Conservation (phyloP, 2,797 vertebrate species). For the Syngnathus rostellatus region DNA sequence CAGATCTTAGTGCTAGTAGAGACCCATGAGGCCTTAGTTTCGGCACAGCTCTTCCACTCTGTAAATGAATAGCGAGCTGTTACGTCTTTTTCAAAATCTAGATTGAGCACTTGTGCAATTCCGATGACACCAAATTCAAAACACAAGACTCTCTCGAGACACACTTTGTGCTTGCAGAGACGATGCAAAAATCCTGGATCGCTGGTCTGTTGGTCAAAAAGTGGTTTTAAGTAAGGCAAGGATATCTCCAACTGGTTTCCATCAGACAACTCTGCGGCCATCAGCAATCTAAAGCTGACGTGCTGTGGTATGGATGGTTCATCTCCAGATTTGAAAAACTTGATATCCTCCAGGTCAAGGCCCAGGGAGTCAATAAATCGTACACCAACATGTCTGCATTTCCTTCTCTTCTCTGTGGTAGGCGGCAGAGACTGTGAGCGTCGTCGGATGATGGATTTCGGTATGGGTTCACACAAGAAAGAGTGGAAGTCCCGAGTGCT, state of each 20-base stretch:
- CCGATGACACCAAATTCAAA: conserved; percentile 83
- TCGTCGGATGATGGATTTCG: conserved; percentile 80
- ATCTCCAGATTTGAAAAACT: conserved; percentile 79
- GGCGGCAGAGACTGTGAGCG: conserved; percentile 81
- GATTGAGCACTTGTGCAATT: conserved; percentile 80
- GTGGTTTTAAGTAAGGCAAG: conserved; percentile 77
- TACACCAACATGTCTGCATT: conserved; percentile 70
- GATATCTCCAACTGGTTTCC: conserved; percentile 74
- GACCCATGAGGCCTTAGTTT: conserved; percentile 78
- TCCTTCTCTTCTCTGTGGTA: conserved; percentile 63
- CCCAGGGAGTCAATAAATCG: conserved; percentile 92
- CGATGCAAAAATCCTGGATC: conserved; percentile 74
- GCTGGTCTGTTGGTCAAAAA: conserved; percentile 77
- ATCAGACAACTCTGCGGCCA: conserved; percentile 81
- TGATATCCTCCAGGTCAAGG: conserved; percentile 83
- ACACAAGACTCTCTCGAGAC: conserved; percentile 83
- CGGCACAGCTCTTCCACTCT: conserved; percentile 77
- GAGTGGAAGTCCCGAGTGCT: conserved; percentile 20
- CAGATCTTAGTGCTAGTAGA: conserved; percentile 47
- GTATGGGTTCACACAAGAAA: conserved; percentile 70
- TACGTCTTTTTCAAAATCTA: conserved; percentile 88
- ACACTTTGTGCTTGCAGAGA: conserved; percentile 74
- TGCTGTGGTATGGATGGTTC: conserved; percentile 87
- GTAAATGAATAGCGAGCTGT: conserved; percentile 83
- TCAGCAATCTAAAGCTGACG: conserved; percentile 81